Conservation (phyloP, 2,113 vertebrate species). For the Tringa solitaria region DNA sequence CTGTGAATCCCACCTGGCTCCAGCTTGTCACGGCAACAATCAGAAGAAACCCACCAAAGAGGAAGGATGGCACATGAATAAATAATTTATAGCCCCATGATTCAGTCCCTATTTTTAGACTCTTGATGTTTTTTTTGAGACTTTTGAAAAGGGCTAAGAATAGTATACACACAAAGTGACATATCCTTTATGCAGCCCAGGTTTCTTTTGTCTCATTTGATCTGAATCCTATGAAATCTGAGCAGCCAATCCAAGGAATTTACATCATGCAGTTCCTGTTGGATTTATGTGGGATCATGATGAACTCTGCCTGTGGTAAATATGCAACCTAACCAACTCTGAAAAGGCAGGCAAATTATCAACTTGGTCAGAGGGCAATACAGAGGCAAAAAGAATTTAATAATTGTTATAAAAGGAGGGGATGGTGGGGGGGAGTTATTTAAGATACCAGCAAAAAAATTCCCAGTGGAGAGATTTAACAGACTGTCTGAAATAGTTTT, state of each 20-base stretch:
- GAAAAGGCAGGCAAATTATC: not conserved
- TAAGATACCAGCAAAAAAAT: not conserved
- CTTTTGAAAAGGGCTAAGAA: constrained; percentile 19
- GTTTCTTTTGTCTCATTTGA: not conserved
- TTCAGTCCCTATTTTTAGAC: constrained; percentile 40
- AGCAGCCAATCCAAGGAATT: not conserved
- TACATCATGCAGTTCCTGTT: not conserved
- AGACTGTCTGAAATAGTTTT: not conserved
- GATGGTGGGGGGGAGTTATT: not conserved
- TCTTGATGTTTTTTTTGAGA: not conserved
- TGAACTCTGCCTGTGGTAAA: not conserved
- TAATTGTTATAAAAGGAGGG: not conserved
- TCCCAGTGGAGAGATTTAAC: not conserved
- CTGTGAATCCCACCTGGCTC: constrained; percentile 7
- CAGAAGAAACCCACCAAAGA: not conserved
- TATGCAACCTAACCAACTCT: not conserved
- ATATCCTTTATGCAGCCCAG: not conserved
- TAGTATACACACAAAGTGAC: not conserved
- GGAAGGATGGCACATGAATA: constrained; percentile 17
- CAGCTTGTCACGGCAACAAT: not conserved
- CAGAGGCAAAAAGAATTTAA: not conserved
- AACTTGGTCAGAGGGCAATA: not conserved
- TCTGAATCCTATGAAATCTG: not conserved
- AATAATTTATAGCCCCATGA: constrained; percentile 20
- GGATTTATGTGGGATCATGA: not conserved